Base-by-base conservation (phyloP, 2,888 invertebrate genomes). In the Andrena flavipes region DNA sequence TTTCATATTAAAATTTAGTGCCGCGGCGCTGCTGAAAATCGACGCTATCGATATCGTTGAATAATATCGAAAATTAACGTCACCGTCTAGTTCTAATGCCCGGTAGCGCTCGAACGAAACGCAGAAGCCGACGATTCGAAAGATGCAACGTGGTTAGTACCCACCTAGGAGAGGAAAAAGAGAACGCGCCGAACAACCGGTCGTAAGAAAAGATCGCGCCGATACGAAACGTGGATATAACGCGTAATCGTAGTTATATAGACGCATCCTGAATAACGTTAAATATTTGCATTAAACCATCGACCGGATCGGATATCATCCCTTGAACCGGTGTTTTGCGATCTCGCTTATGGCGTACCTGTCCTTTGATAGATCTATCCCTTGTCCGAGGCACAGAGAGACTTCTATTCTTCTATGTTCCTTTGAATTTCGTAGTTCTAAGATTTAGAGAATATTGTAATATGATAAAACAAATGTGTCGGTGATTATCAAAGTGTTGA, bases 161-260 rank as follows among this genome's bases (percentile, higher is more conserved):
- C 54, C 29, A 42, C 10, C 51, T 13, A 51, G 26, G 29, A 51
- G 63, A 77, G 67, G 72, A 76, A 80, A 80, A 81, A 79, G 70
- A 71, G 79, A 79, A 67, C 56, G 63, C 20, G 76, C 72, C 75
- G 72, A 79, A 77, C 62, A 81, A 83, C 81, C 84, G 87, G 81
- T 85, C 80, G 76, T 81, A 79, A 80, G 72, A 83, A 82, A 82
- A 81, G 85, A 86, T 80, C 76, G 71, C 56, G 85, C 54, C 70
- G 75, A 73, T 83, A 78, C 78, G 73, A 80, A 83, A 81, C 75
- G 56, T 81, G 80, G 72, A 76, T 75, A 78, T 78, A 76, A 84
- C 78, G 77, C 71, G 80, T 82, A 80, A 86, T 84, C 82, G 82
- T 76, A 78, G 77, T 82, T 79, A 73, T 42, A 42, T 79, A 71